These are phyloP conservation scores for Flexamia atlantica DNA, from an alignment of 2,888 invertebrate genomes.

Conservation along the genomic window DNA sequence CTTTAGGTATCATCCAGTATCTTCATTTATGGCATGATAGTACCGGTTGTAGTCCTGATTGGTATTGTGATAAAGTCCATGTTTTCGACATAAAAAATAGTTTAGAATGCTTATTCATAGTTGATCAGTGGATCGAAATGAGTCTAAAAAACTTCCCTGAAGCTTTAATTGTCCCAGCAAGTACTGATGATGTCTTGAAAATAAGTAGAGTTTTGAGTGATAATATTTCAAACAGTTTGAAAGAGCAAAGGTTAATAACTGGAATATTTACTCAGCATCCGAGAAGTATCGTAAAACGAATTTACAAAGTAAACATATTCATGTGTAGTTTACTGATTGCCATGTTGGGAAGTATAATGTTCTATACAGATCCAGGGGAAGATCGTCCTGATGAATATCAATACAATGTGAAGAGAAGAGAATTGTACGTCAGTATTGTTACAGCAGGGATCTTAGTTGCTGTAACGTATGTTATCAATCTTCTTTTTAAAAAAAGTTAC, in stretches of 20 bases:
- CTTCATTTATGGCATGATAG: slow-evolving; percentile 63
- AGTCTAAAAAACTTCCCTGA: background rate
- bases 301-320: background rate
- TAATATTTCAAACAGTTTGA: slow-evolving; percentile 8
- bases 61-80: slow-evolving; percentile 53
- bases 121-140: background rate
- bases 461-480: background rate
- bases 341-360: background rate
- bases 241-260: background rate
- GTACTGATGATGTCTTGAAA: background rate
- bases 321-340: background rate
- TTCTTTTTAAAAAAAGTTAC: background rate
- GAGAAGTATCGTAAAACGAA: background rate
- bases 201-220: background rate
- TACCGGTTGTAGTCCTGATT: slow-evolving; percentile 58
- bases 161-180: background rate
- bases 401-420: background rate
- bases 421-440: background rate
- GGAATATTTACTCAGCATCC: slow-evolving; percentile 18
- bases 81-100: slow-evolving; percentile 1
- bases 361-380: background rate
- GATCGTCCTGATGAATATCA: background rate
- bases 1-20: slow-evolving; percentile 53
- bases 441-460: background rate
- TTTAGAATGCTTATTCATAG: slow-evolving; percentile 2